Conservation (phyloP, 2,888 invertebrate species). For the Penaeus monodon region DNA sequence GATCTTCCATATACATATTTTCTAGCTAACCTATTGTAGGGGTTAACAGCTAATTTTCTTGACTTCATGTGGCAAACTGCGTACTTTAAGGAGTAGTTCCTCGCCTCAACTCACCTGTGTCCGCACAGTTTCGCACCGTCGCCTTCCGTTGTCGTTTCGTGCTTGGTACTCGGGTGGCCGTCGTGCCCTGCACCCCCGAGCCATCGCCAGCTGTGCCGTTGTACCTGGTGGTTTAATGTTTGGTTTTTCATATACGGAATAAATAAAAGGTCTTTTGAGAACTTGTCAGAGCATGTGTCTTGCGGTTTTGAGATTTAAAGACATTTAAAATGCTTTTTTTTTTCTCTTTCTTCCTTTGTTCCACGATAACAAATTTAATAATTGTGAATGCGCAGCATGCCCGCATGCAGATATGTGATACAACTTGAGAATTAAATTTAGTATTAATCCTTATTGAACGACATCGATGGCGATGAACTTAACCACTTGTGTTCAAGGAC, state of each 20-base stretch:
- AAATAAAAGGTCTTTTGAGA: neutral
- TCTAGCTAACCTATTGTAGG: too few relatives aligned
- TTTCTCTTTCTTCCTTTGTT: neutral
- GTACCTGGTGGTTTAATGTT: neutral
- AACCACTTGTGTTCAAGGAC: neutral
- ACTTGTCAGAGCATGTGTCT: neutral
- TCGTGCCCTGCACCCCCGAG: neutral
- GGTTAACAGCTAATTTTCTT: too few relatives aligned
- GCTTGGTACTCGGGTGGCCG: neutral
- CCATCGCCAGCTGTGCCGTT: slow-evolving; percentile 13
- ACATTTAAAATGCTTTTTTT: neutral
- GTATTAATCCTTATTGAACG: too few relatives aligned
- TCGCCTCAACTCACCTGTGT: neutral
- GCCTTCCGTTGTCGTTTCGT: neutral
- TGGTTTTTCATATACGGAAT: neutral
- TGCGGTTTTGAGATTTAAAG: too few relatives aligned
- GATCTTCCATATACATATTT: too few relatives aligned
- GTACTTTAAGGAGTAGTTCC: too few relatives aligned
- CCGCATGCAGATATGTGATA: too few relatives aligned
- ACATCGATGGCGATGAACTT: too few relatives aligned
- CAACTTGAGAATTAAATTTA: too few relatives aligned
- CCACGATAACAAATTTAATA: neutral
- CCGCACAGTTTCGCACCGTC: neutral
- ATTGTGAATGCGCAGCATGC: too few relatives aligned
- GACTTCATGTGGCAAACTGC: too few relatives aligned